phyloP scores from a whole-genome alignment of 2,888 invertebrate genomes.

The Tetrapedia diversipes region DNA sequence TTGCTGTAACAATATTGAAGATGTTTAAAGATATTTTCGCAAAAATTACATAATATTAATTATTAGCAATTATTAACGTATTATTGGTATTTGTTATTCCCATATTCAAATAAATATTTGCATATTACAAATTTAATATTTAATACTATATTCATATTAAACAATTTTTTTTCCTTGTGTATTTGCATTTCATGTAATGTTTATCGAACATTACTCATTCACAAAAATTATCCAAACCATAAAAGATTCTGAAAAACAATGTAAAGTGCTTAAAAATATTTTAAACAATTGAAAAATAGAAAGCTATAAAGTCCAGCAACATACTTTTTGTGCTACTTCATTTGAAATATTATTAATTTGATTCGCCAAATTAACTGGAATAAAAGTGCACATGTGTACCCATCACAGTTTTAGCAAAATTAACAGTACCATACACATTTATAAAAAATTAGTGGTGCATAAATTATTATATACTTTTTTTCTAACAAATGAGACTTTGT shows the following conservation, averaged over 20 bases:
- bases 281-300: slow-evolving; percentile 30
- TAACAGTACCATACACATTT: slow-evolving; percentile 48
- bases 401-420: slow-evolving; percentile 62
- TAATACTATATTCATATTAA: slow-evolving; percentile 39
- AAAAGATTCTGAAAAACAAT: slow-evolving; percentile 50
- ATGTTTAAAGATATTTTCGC: slow-evolving; percentile 18
- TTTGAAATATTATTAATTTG: slow-evolving; percentile 6
- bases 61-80: slow-evolving; percentile 34
- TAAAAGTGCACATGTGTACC: slow-evolving; percentile 34
- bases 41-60: slow-evolving; percentile 21
- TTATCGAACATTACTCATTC: slow-evolving; percentile 11
- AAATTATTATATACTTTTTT: slow-evolving; percentile 40
- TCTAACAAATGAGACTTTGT: slow-evolving; percentile 34
- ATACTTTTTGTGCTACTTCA: slow-evolving; percentile 8
- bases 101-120: slow-evolving; percentile 39
- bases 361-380: slow-evolving; percentile 23
- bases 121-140: slow-evolving; percentile 35
- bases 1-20: slow-evolving; percentile 36
- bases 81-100: slow-evolving; percentile 41
- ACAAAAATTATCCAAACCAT: slow-evolving; percentile 37
- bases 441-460: slow-evolving; percentile 53
- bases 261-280: slow-evolving; percentile 23
- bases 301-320: slow-evolving; percentile 26
- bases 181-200: slow-evolving; percentile 25
- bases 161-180: slow-evolving; percentile 7